Base-by-base conservation (phyloP, 2,888 invertebrate genomes). In the Octonoba sinensis region DNA sequence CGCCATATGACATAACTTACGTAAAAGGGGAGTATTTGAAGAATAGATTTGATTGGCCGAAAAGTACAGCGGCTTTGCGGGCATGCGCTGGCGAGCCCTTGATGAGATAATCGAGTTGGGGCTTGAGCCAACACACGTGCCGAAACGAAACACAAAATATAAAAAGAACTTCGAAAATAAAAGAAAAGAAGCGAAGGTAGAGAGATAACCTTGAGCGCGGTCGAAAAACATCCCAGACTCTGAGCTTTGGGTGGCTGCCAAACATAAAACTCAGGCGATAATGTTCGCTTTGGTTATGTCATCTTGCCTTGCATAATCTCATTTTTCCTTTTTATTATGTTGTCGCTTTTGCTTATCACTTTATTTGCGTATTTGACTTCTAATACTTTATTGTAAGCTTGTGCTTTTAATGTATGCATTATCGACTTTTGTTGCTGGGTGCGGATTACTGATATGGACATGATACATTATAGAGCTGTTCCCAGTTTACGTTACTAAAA, bases 81-180 rank as follows among this genome's bases (percentile, higher is more conserved):
- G 36, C 36, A 36, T 36, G 36, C 36, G 36, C 36, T 11, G 36
- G 1, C 8, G 36, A 11, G 36, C 36, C 11, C 36, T 8, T 2
- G 36, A 36, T 36, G 6, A 36, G 3, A 4, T 36, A 36, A 36
- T 36, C 36, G 36, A 36, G 57, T 78, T 47, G 64, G 77, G 65
- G 27, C 27, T 54, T n/a, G 18, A 56, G 64, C 77, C 77, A 78
- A 71, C 27, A 78, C 77, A 78, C 77, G 77, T 78, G 77, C 65
- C 65, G 77, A 36, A 59, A 56, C 36, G 65, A 78, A 78, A 78
- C 57, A 71, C 36, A 49, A 71, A 78, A 49, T 71, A 47, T 49
- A 69, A 22, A 64, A 36, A 64, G 36, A 22, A n/a, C 44, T 12
- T 12, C 1, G 44, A 59, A 57, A 46, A 36, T 44, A 72, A 22